A percentile compares a stretch with the other conserved stretches of the same genome.
Conservation (phyloP, 2,888 invertebrate species). For the Sphecodes monilicornis region DNA sequence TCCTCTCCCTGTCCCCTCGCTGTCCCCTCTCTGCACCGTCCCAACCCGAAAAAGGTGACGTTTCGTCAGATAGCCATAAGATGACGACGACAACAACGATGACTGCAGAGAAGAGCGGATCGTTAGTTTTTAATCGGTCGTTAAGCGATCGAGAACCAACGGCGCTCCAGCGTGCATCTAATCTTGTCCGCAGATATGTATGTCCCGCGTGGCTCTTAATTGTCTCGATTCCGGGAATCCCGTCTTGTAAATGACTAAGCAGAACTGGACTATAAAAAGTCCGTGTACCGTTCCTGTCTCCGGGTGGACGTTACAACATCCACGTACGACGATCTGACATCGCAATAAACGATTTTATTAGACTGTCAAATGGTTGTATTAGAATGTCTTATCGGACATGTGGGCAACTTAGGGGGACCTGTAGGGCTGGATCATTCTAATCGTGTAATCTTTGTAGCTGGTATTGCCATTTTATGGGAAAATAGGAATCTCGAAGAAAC, state of each 20-base stretch:
- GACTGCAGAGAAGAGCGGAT: background rate
- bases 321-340: background rate
- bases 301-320: background rate
- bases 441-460: background rate
- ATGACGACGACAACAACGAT: background rate
- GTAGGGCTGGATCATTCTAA: background rate
- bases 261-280: background rate
- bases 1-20: no score
- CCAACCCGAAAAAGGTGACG: background rate
- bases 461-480: background rate
- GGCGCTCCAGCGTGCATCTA: background rate
- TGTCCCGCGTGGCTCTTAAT: slow-evolving; percentile 18
- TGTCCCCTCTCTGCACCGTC: no score
- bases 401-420: background rate
- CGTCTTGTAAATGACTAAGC: slow-evolving; percentile 6
- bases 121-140: slow-evolving; percentile 16
- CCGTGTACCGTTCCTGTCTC: background rate
- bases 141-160: slow-evolving; percentile 8
- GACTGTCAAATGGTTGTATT: background rate
- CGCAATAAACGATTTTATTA: background rate
- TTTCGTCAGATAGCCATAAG: background rate
- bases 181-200: slow-evolving; percentile 35
- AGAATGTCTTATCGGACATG: background rate
- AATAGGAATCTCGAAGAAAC: no score
- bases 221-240: slow-evolving; percentile 16